Percentiles rank a stretch among this genome's conserved stretches.
Conservation (phyloP, 1,140 invertebrate genomes). For the Heliconius hermathena region DNA sequence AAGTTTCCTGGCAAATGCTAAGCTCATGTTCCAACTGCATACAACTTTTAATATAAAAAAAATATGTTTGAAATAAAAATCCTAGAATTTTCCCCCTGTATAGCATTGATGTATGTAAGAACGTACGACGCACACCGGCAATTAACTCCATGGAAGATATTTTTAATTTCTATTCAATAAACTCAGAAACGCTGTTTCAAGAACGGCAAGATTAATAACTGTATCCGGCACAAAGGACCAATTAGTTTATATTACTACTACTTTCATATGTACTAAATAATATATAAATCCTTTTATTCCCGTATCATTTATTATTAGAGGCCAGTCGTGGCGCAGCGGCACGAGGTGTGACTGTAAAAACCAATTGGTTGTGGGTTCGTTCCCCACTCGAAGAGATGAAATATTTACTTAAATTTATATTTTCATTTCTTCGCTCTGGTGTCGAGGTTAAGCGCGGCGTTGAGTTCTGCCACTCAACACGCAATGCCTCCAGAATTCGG, state of each 20-base stretch:
- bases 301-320: not conserved
- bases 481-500: too few relatives aligned
- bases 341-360: too few relatives aligned
- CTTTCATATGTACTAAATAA: conserved; percentile 11
- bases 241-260: conserved; percentile 9
- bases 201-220: conserved; percentile 13
- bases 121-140: conserved; percentile 4
- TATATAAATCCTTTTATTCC: conserved; percentile 4
- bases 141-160: conserved; percentile 12
- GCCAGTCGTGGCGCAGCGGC: too few relatives aligned
- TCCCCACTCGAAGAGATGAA: too few relatives aligned
- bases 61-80: not conserved
- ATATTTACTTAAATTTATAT: too few relatives aligned
- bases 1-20: not conserved
- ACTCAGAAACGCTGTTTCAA: conserved; percentile 16
- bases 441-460: too few relatives aligned
- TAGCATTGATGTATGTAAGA: not conserved
- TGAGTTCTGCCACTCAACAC: too few relatives aligned
- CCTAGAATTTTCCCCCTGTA: not conserved
- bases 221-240: conserved; percentile 16
- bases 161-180: conserved; percentile 18
- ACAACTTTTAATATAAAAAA: conserved; percentile 4
- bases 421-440: too few relatives aligned
- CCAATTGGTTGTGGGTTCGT: too few relatives aligned
- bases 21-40: not conserved